Percentiles rank a stretch among this genome's conserved stretches.
phyloP scores from a whole-genome alignment of 1,140 invertebrate species.

The Calephelis virginiensis region DNA sequence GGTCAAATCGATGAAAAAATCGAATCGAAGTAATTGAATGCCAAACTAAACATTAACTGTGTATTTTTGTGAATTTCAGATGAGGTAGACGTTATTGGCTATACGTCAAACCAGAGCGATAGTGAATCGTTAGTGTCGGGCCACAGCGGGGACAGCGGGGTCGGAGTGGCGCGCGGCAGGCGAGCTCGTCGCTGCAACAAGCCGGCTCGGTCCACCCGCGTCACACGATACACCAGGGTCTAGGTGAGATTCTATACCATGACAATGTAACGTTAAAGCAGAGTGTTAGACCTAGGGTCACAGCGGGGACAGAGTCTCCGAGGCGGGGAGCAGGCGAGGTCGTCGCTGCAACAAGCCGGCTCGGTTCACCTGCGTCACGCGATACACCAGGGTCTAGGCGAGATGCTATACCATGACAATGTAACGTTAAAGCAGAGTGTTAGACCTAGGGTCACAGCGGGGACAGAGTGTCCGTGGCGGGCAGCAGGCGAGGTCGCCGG shows the following conservation, averaged over 20 bases:
- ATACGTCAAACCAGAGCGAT: slow-evolving; percentile 91
- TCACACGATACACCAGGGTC: slow-evolving; percentile 40
- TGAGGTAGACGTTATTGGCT: slow-evolving; percentile 92
- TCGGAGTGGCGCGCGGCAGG: slow-evolving; percentile 82
- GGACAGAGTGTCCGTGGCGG: slow-evolving; percentile 12
- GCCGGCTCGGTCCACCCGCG: slow-evolving; percentile 35
- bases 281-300: too few relatives aligned
- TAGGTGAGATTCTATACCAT: slow-evolving; percentile 36
- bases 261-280: not conserved
- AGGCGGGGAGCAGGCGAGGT: too few relatives aligned
- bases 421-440: not conserved
- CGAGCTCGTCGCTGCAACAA: slow-evolving; percentile 77
- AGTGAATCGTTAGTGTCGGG: slow-evolving; percentile 90
- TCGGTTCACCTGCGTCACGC: slow-evolving; percentile 30
- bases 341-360: too few relatives aligned
- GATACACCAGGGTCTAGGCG: slow-evolving; percentile 49
- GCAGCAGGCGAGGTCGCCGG: too few relatives aligned
- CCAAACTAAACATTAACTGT: not conserved
- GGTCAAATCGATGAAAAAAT: too few relatives aligned
- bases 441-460: too few relatives aligned
- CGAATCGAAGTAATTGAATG: too few relatives aligned
- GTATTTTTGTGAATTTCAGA: slow-evolving; percentile 79
- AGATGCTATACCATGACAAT: slow-evolving; percentile 10
- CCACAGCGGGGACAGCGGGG: slow-evolving; percentile 89
- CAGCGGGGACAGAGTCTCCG: slow-evolving; percentile 9